phyloP scores from a whole-genome alignment of 2,888 invertebrate species.

The Mantis religiosa region DNA sequence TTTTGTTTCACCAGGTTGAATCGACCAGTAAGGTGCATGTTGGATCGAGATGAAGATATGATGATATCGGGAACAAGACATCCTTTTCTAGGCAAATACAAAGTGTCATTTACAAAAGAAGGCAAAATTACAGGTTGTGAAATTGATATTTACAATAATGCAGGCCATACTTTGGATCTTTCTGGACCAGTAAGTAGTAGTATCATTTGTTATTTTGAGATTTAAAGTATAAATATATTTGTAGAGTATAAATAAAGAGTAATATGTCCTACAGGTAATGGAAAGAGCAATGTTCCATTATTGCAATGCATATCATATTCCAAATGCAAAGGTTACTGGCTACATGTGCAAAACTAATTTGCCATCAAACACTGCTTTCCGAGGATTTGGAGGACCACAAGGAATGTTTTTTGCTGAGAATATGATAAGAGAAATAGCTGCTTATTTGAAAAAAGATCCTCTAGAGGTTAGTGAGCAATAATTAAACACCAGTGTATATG shows the following conservation, averaged over 20 bases:
- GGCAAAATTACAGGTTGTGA: constrained; percentile 73
- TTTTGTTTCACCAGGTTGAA: constrained; percentile 51
- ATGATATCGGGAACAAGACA: constrained; percentile 81
- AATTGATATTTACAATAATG: constrained; percentile 74
- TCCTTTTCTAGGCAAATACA: constrained; percentile 82
- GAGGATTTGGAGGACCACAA: constrained; percentile 89
- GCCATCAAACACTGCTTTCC: constrained; percentile 88
- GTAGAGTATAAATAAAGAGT: background rate
- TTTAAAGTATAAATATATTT: background rate
- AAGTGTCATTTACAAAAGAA: constrained; percentile 69
- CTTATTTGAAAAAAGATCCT: constrained; percentile 59
- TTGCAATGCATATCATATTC: constrained; percentile 79
- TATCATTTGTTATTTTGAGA: background rate
- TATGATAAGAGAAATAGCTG: constrained; percentile 72
- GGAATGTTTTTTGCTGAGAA: constrained; percentile 83
- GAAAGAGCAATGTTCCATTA: constrained; percentile 80
- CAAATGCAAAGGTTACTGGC: constrained; percentile 65
- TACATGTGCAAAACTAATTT: constrained; percentile 82
- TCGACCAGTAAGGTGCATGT: constrained; percentile 77
- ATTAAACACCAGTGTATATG: too few relatives aligned
- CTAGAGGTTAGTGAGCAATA: constrained; percentile 52
- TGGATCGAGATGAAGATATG: constrained; percentile 95
- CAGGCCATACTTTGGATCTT: constrained; percentile 77
- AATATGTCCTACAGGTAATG: constrained; percentile 56
- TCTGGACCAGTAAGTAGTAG: constrained; percentile 64